Base-by-base conservation (phyloP, 1,140 invertebrate genomes). In the Drosophila virilis region DNA sequence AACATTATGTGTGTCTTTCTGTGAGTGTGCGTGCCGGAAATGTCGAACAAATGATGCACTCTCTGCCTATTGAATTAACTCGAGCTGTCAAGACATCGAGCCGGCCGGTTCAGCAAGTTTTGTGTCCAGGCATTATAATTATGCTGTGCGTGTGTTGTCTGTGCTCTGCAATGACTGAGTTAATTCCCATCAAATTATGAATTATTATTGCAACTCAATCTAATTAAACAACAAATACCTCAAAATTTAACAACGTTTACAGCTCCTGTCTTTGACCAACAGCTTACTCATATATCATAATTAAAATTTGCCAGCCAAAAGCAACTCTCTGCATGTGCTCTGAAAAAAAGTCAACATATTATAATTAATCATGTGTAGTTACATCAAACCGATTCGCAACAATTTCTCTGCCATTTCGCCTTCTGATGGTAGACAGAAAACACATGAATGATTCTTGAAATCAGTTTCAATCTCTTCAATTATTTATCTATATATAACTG, bases 161-260 rank as follows among this genome's bases (percentile, higher is more conserved):
- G 55, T 60, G 50, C 40, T 80, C 73, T 77, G 82, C 70, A 64
- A 68, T 65, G 80, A 28, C 22, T 28, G 22, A 28, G 22, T 85
- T 77, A 80, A 85, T 83, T 68, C 73, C 46, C 32, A 76, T 46
- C 65, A 70, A 64, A 77, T 76, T 80, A 80, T 80, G 52, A 66
- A 69, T 67, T 65, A 65, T 64, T 46, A 57, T 48, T 6, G 37
- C 22, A 65, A 48, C 28, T 37, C 43, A 66, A 66, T 73, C 38
- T 42, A 50, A 43, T 76, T 66, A 66, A 37, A 55, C 38, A 46
- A 7, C 9, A 3, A 62, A 35, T 50, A 10, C 32, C 10, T 50
- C 22, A 13, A 40, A 10, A 12, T 1, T 40, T 8, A 51, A 17
- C 38, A 51, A 37, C n/a, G 45, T 40, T 62, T 62, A 45, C 52